Conservation (phyloP, 2,888 invertebrate species). For the Amphipyra berbera region DNA sequence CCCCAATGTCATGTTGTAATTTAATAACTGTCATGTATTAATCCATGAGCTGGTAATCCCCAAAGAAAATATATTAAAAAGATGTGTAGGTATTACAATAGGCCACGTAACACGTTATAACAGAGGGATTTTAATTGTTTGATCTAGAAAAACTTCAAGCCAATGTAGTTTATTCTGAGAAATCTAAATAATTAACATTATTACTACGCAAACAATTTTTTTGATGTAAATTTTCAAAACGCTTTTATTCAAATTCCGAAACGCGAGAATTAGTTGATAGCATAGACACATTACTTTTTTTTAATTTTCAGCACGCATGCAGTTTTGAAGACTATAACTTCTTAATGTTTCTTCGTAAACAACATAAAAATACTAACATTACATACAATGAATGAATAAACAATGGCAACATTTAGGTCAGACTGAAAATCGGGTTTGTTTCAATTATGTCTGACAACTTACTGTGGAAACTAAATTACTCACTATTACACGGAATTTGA, state of each 20-base stretch:
- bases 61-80: too few relatives aligned
- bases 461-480: conserved; percentile 36
- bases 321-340: background rate
- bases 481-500: conserved; percentile 45
- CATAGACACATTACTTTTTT: background rate
- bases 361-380: background rate
- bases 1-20: too few relatives aligned
- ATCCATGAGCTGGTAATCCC: too few relatives aligned
- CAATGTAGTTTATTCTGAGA: too few relatives aligned
- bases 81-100: too few relatives aligned
- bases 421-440: conserved; percentile 28
- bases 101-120: too few relatives aligned
- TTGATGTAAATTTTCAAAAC: background rate
- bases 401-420: conserved; percentile 19
- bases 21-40: too few relatives aligned
- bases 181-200: too few relatives aligned
- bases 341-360: conserved; percentile 5
- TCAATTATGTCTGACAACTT: conserved; percentile 33
- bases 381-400: conserved; percentile 20
- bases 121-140: too few relatives aligned
- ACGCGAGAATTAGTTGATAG: background rate
- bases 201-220: too few relatives aligned
- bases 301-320: background rate
- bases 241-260: background rate
- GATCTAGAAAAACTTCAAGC: too few relatives aligned